Evolutionary conservation across 1,140 invertebrate genomes (phyloP).

Genomic region (Lerema accius): DNA sequence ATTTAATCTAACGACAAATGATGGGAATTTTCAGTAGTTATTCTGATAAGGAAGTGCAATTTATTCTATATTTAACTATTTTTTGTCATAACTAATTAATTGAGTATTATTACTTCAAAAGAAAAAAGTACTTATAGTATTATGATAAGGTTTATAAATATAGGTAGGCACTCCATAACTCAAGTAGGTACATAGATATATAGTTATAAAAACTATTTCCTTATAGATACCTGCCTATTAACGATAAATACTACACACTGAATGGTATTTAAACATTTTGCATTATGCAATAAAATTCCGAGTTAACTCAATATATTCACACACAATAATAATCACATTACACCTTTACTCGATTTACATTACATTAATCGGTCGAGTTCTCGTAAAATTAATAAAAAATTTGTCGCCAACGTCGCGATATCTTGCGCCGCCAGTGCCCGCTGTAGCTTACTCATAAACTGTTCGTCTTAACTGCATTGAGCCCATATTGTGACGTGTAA

Average conservation of each 20-base stretch:
- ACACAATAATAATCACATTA: conserved; percentile 29
- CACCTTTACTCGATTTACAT: conserved; percentile 18
- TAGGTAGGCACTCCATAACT: too few relatives aligned
- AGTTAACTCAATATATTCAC: conserved; percentile 14
- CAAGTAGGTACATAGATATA: too few relatives aligned
- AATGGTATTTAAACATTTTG: too few relatives aligned
- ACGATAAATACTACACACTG: too few relatives aligned
- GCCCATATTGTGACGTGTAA: conserved; percentile 64
- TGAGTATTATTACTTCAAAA: too few relatives aligned
- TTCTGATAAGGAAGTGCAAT: background rate
- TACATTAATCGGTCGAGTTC: conserved; percentile 1
- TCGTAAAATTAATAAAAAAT: conserved; percentile 51
- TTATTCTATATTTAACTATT: background rate
- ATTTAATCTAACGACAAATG: background rate
- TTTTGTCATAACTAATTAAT: too few relatives aligned
- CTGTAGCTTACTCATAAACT: conserved; percentile 62
- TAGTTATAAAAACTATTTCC: too few relatives aligned
- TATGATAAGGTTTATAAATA: too few relatives aligned
- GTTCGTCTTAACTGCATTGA: conserved; percentile 58
- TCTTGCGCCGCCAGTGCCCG: conserved; percentile 40
- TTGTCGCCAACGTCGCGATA: conserved; percentile 41
- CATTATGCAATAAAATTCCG: background rate
- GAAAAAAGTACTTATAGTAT: too few relatives aligned
- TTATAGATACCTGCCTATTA: too few relatives aligned
- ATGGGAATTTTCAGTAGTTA: background rate